Percentiles rank a stretch among this genome's conserved stretches.
Conservation (phyloP, 1,140 invertebrate genomes). For the Drosophila cardini region DNA sequence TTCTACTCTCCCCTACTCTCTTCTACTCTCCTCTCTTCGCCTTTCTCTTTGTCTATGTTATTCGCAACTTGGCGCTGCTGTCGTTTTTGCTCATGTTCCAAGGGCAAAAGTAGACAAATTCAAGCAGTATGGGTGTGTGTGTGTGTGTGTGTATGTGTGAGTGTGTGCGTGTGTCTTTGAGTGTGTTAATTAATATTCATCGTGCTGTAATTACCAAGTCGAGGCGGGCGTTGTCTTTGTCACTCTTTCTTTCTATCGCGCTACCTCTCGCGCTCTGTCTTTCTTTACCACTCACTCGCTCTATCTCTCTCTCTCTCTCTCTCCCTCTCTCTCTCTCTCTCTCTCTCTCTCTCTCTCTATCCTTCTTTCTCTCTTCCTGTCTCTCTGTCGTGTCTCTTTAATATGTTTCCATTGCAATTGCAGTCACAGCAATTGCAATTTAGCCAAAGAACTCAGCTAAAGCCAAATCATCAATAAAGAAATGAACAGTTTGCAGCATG, state of each 20-base stretch:
- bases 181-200: conserved; percentile 77
- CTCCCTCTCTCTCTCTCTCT: not conserved
- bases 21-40: not conserved
- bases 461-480: conserved; percentile 35
- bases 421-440: conserved; percentile 24
- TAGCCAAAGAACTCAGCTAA: conserved; percentile 1
- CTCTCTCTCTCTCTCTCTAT: not conserved
- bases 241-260: not conserved
- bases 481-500: conserved; percentile 27
- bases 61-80: not conserved
- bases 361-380: not conserved
- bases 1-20: not conserved
- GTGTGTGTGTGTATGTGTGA: conserved; percentile 32
- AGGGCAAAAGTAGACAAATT: conserved; percentile 14
- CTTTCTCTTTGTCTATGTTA: not conserved
- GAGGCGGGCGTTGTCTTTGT: conserved; percentile 19
- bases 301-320: not conserved
- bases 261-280: not conserved
- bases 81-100: conserved; percentile 2
- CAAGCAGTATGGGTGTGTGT: conserved; percentile 1
- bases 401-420: conserved; percentile 12
- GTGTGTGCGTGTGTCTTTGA: conserved; percentile 44
- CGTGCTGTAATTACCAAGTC: conserved; percentile 73
- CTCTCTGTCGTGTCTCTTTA: not conserved
- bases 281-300: not conserved